Conservation (phyloP, 2,888 invertebrate genomes). For the Ferrisia virgata region DNA sequence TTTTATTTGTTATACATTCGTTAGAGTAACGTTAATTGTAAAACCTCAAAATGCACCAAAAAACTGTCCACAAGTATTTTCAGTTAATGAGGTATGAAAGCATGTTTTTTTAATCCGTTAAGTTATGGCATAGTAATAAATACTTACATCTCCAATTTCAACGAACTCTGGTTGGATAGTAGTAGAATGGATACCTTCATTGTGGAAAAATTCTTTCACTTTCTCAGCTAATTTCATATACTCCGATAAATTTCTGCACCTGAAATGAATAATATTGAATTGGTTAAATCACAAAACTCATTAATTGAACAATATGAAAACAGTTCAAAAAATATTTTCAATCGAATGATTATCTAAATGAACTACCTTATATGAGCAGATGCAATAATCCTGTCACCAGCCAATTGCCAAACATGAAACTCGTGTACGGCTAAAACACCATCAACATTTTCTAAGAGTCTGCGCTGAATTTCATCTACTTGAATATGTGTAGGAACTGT, state of each 20-base stretch:
- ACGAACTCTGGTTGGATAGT: slow-evolving; percentile 98
- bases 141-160: slow-evolving; percentile 61
- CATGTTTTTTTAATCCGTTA: too few relatives aligned
- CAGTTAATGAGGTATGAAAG: too few relatives aligned
- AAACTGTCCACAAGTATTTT: too few relatives aligned
- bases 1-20: too few relatives aligned
- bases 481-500: slow-evolving; percentile 94
- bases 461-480: slow-evolving; percentile 86
- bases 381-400: slow-evolving; percentile 93
- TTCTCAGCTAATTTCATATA: slow-evolving; percentile 97
- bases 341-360: neutral
- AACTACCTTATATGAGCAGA: slow-evolving; percentile 87
- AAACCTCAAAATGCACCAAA: too few relatives aligned
- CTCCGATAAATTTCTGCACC: slow-evolving; percentile 88
- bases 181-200: slow-evolving; percentile 97
- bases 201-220: slow-evolving; percentile 95
- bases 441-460: slow-evolving; percentile 83
- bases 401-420: slow-evolving; percentile 97
- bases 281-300: neutral
- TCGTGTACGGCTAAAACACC: slow-evolving; percentile 95
- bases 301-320: neutral
- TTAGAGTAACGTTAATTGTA: too few relatives aligned
- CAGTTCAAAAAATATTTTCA: neutral
- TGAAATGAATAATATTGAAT: slow-evolving; percentile 52
- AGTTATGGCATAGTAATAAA: too few relatives aligned